Base-by-base conservation (phyloP, 2,888 invertebrate species). In the Drosophila mayaguana region DNA sequence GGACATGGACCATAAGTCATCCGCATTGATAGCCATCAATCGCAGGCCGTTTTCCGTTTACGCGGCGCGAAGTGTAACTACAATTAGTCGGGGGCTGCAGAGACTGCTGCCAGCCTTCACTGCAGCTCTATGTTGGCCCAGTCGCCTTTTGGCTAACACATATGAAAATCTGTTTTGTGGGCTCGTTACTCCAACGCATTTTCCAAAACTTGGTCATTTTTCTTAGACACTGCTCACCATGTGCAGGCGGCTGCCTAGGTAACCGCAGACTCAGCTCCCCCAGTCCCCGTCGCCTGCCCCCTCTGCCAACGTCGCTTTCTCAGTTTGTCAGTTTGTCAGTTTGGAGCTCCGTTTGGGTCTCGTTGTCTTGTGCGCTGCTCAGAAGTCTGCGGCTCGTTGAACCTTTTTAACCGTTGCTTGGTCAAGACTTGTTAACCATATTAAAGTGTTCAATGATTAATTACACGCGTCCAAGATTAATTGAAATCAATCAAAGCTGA, bases 401-500 rank as follows among this genome's bases (percentile, higher is more conserved):
- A 90, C 91, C 91, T 91, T 91, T 91, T 91, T 91, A 91, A 90
- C 91, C 88, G 91, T 91, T 91, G 91, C 88, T 88, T 89, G 91
- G 91, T 87, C 91, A 91, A 89, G 86, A 91, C 90, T 91, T 92
- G 92, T 92, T 92, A 92, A 92, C 92, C 92, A 92, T 92, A 92
- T 92, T 92, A 92, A 92, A 92, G 92, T 92, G 92, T 92, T 91
- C 92, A 91, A 91, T 92, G 92, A 92, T 92, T 92, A 92, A 92
- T 92, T 92, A 92, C 91, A 92, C 91, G 91, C 91, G 91, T 89
- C 90, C 90, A 92, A 92, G 92, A 92, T 92, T 92, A 92, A 92
- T 92, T 92, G 92, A 92, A 92, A 92, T 92, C 92, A 92, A 92
- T 92, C 92, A 92, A 92, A 92, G 89, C 89, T 92, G 92, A 92